Base-by-base conservation (phyloP, 2,797 vertebrate species). In the Pogonophryne albipinna region DNA sequence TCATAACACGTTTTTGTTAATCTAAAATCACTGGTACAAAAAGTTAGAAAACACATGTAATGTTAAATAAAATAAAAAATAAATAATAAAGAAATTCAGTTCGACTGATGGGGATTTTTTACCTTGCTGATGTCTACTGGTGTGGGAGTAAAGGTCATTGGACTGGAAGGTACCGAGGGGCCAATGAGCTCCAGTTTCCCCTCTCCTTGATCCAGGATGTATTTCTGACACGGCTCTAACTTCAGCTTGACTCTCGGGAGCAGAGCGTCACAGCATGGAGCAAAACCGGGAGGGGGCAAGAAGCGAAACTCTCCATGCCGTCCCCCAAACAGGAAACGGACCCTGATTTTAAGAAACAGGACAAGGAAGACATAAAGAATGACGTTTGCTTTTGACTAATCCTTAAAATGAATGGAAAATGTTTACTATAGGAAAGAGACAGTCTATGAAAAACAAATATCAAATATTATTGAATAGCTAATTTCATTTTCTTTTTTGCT, bases 251-350 rank as follows among this genome's bases (percentile, higher is more conserved):
- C 95, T 88, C 95, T 95, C 0, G 97, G 98, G 0, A 99, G 93
- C 34, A 98, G 92, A 45, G 97, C 97, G 85, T 98, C 97, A 38
- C 95, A 96, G 79, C 97, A 98, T 1, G 97, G 95, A 57, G 95
- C 95, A 72, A 98, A 99, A 7, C 97, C 97, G 46, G 95, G 96
- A 0, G 98, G 98, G 27, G 98, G 98, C 58, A 99, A 95, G 76
- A 98, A 99, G 78, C 96, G 97, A 90, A 99, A 99, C 65, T 98
- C 97, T 58, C 98, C 98, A 15, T 99, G 96, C 52, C 92, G 91
- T 47, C 97, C 97, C 6, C 98, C 98, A 60, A 99, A 96, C 79
- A 99, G 91, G 93, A 99, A 96, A 82, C 95, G 95, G 59, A 98
- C 92, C 89, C 98, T 99, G 76, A 64, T 74, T 45, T 71, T 4